Evolutionary conservation across 2,113 vertebrate species (phyloP), one percentile per base, ranked within the genome.

Genomic region (Pygoscelis adeliae): DNA sequence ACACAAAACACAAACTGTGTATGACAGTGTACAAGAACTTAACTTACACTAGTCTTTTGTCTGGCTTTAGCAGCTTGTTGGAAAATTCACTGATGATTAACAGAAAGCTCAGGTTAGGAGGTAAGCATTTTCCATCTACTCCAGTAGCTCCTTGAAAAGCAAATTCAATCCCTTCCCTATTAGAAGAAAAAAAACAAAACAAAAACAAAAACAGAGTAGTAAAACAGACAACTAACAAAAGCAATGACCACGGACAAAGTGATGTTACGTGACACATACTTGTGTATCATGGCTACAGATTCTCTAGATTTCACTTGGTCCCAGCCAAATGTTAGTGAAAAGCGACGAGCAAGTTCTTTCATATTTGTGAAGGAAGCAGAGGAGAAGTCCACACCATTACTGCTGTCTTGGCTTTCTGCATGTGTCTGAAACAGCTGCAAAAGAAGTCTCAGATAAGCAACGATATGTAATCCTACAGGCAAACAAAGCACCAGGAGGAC

Each of bases 1-100:
- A 86, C 47, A 95, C 22, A 70, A 83, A 83, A 47, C 47, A 82
- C 63, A 67, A 90, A 62, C 23, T 27, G 36, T 49, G 52, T 30
- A 59, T 8, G 22, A 77, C 26, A 61, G 22, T 14, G 34, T 30
- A 66, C 22, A 83, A 78, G 84, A 89, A 78, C 11, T 87, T 58
- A 78, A 98, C 99, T 99, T 98, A 99, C 99, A 99, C 98, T 6
- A 98, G 98, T 96, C 98, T 99, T 97, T 99, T 99, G 98, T 99
- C 99, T n/a, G 98, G 98, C 95, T 98, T 99, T 76, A 99, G 98
- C 79, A 99, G 98, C 91, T 99, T 99, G 97, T 98, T 97, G 97
- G 99, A 99, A 98, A 99, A 99, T 96, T 99, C 99, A 47, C 97
- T 98, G 97, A 99, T 99, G 96, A 99, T 98, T 94, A 98, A 97